These are phyloP conservation scores for Agrenia bidenticulata DNA, from an alignment of 2,888 invertebrate genomes.

Conservation along the genomic window DNA sequence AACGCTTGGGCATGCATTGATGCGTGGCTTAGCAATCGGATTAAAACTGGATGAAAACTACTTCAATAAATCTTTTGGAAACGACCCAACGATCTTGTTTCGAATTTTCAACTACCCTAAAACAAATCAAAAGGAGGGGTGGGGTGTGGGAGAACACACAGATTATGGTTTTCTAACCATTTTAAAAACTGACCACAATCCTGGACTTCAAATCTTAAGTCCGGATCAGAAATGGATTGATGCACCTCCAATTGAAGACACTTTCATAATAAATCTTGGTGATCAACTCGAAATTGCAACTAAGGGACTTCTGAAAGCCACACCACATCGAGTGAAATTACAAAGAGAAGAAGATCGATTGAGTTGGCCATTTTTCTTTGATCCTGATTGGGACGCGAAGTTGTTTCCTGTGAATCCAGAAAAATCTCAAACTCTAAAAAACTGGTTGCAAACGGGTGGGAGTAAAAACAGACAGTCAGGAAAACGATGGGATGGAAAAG, in stretches of 20 bases:
- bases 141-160: constrained; percentile 44
- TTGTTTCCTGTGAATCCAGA: neutral
- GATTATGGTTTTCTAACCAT: constrained; percentile 43
- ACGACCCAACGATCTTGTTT: constrained; percentile 29
- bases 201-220: constrained; percentile 36
- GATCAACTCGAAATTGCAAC: constrained; percentile 38
- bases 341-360: constrained; percentile 25
- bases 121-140: constrained; percentile 7
- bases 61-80: constrained; percentile 21
- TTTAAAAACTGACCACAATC: constrained; percentile 35
- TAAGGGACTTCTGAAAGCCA: constrained; percentile 32
- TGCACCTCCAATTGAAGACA: constrained; percentile 31
- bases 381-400: constrained; percentile 31
- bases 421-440: neutral
- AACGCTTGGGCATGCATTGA: constrained; percentile 8
- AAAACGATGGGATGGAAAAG: constrained; percentile 35
- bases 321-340: constrained; percentile 37
- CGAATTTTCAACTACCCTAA: constrained; percentile 32
- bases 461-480: constrained; percentile 13
- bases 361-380: constrained; percentile 42
- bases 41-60: constrained; percentile 13
- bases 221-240: constrained; percentile 31
- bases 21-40: constrained; percentile 18
- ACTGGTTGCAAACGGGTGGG: neutral
- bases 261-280: constrained; percentile 41